These are phyloP conservation scores for Oncorhynchus gorbuscha DNA, from an alignment of 2,113 vertebrate species.

Conservation along the genomic window DNA sequence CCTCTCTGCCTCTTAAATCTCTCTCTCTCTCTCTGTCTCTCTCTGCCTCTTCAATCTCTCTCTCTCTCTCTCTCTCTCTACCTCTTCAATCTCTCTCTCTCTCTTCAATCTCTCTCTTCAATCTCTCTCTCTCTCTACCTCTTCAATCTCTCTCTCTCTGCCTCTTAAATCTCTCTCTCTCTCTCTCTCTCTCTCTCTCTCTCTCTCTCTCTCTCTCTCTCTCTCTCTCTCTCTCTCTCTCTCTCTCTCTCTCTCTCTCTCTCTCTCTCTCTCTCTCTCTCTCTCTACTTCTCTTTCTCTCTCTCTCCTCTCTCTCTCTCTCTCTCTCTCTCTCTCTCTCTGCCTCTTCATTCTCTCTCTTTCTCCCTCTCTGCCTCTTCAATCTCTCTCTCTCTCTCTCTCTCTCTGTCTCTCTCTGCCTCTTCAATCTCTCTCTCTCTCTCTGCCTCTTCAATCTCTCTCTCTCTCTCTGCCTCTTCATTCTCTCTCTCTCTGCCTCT, in stretches of 20 bases:
- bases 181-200: neutral
- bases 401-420: no score
- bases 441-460: neutral
- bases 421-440: no score
- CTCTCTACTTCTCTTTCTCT: no score
- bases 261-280: constrained; percentile 13
- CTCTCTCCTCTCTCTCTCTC: no score
- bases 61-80: neutral
- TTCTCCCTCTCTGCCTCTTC: no score
- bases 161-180: no score
- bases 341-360: neutral
- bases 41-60: neutral
- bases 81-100: neutral
- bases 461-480: no score
- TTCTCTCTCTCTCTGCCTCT: constrained; percentile 3
- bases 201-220: neutral
- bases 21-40: neutral
- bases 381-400: no score
- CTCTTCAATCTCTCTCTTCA: constrained; percentile 39
- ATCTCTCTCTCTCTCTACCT: no score
- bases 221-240: no score
- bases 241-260: neutral
- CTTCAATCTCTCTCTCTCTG: no score
- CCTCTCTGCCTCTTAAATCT: neutral
- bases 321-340: no score